These are phyloP conservation scores for Andrena dorsata DNA, from an alignment of 2,888 invertebrate genomes.

Conservation along the genomic window DNA sequence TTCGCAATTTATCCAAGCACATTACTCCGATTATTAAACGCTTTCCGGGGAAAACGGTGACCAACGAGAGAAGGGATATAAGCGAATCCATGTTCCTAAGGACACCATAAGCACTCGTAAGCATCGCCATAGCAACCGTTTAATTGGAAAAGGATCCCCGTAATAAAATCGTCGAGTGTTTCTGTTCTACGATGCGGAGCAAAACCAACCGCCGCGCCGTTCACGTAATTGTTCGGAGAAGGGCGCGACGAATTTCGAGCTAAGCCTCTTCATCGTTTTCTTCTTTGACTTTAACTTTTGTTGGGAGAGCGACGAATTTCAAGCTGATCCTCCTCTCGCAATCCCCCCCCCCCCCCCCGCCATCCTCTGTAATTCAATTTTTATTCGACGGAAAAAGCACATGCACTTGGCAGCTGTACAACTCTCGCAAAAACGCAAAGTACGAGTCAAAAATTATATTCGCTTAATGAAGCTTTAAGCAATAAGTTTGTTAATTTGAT, in stretches of 20 bases:
- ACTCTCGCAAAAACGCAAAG: background rate
- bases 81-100: slow-evolving; percentile 29
- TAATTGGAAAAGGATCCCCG: slow-evolving; percentile 81
- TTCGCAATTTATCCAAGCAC: background rate
- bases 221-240: slow-evolving; percentile 62
- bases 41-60: background rate
- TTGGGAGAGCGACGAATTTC: slow-evolving; percentile 8
- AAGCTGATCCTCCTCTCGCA: slow-evolving; percentile 21
- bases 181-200: slow-evolving; percentile 61
- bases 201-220: slow-evolving; percentile 54
- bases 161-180: slow-evolving; percentile 79
- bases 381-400: background rate
- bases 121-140: slow-evolving; percentile 82
- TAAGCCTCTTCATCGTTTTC: slow-evolving; percentile 42
- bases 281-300: slow-evolving; percentile 40
- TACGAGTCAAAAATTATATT: background rate
- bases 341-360: background rate
- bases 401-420: slow-evolving; percentile 1
- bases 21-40: background rate
- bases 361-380: slow-evolving; percentile 29
- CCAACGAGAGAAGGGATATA: background rate
- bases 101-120: slow-evolving; percentile 65
- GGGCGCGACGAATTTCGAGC: slow-evolving; percentile 66
- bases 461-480: no score
- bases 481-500: no score